Evolutionary conservation across 2,888 invertebrate genomes (phyloP).

Genomic region (Phortica okadai): DNA sequence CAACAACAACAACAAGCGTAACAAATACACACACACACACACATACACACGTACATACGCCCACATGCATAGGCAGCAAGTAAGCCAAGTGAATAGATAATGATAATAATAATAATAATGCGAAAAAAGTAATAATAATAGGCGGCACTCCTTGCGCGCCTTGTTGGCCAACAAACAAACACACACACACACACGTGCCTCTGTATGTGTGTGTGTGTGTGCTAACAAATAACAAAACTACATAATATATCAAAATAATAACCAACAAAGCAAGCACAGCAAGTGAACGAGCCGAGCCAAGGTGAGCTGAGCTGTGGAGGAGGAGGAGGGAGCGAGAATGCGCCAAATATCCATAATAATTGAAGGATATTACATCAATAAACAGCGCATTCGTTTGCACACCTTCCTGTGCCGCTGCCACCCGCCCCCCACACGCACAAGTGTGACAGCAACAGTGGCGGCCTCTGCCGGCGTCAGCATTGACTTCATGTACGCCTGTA

Average conservation of each 20-base stretch:
- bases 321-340: constrained; percentile 47
- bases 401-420: not conserved
- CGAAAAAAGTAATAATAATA: constrained; percentile 12
- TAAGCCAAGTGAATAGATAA: constrained; percentile 21
- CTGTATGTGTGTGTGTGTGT: not conserved
- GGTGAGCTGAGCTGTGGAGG: not conserved
- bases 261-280: constrained; percentile 26
- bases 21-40: not conserved
- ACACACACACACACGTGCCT: not conserved
- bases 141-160: constrained; percentile 16
- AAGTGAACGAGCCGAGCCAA: not conserved
- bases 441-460: not conserved
- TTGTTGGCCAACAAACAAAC: not conserved
- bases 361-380: constrained; percentile 74
- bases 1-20: not conserved
- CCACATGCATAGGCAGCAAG: not conserved
- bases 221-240: constrained; percentile 30
- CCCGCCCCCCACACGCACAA: not conserved
- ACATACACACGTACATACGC: not conserved
- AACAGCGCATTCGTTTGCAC: constrained; percentile 53
- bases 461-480: too few relatives aligned
- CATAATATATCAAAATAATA: constrained; percentile 55
- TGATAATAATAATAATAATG: constrained; percentile 9
- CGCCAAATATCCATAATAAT: constrained; percentile 74
- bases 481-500: not conserved